Evolutionary conservation across 1,140 invertebrate genomes (phyloP).

Genomic region (Daktulosphaira vitifoliae): DNA sequence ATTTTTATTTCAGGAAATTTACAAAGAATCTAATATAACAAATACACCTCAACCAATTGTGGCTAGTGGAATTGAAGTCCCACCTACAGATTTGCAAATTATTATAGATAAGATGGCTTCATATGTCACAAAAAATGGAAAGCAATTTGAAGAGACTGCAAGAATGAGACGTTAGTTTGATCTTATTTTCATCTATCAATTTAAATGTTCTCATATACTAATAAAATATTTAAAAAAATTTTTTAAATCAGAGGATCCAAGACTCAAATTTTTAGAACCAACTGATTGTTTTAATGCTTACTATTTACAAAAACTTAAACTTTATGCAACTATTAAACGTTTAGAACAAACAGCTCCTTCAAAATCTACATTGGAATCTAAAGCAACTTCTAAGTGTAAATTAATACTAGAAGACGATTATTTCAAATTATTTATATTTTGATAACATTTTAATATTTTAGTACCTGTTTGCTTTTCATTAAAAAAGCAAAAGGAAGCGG

Average conservation of each 20-base stretch:
- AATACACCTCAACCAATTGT: conserved; percentile 7
- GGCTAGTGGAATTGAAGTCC: conserved; percentile 42
- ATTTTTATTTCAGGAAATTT: neutral
- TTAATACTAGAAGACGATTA: neutral
- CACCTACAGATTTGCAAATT: conserved; percentile 68
- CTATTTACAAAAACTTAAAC: conserved; percentile 22
- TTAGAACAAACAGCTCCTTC: conserved; percentile 26
- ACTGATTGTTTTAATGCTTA: conserved; percentile 25
- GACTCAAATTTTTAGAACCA: conserved; percentile 17
- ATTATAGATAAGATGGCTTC: conserved; percentile 93
- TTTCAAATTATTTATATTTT: no score
- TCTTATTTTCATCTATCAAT: neutral
- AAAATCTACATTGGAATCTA: conserved; percentile 10
- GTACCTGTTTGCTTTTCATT: conserved; percentile 72
- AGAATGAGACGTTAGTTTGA: conserved; percentile 58
- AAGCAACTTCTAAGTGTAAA: conserved; percentile 25
- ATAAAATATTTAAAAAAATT: conserved; percentile 11
- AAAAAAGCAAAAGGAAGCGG: conserved; percentile 65
- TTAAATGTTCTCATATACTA: conserved; percentile 20
- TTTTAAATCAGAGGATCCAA: conserved; percentile 22
- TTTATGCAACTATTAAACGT: conserved; percentile 23
- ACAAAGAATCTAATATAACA: neutral
- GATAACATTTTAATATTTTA: conserved; percentile 37
- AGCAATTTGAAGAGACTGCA: conserved; percentile 82
- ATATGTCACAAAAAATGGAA: conserved; percentile 89